Conservation (phyloP, 1,140 invertebrate genomes). For the Potamilus streckersoni region DNA sequence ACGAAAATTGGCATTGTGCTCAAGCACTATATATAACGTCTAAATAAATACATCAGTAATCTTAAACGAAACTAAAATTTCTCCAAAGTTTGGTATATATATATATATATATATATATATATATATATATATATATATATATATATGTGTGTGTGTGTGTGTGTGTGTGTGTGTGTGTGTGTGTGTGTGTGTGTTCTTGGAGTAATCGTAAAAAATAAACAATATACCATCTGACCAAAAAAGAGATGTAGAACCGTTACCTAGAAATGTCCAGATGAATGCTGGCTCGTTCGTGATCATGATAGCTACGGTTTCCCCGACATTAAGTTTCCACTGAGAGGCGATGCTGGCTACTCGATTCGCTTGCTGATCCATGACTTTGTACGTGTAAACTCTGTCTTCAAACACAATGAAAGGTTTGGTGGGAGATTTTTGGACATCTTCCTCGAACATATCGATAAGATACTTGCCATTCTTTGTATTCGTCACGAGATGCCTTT, state of each 20-base stretch:
- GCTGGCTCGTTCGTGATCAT: conserved; percentile 54
- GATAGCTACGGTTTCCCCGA: conserved; percentile 50
- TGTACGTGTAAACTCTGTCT: conserved; percentile 46
- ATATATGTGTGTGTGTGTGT: too few species aligned
- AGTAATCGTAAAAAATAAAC: too few species aligned
- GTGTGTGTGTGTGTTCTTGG: too few species aligned
- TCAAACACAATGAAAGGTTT: conserved; percentile 54
- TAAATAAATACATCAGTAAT: too few species aligned
- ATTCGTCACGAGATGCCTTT: conserved; percentile 5
- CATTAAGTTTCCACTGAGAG: conserved; percentile 32
- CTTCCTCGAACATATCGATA: conserved; percentile 53
- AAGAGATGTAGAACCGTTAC: conserved; percentile 26
- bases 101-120: too few species aligned
- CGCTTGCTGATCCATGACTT: conserved; percentile 49
- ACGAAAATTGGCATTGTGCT: too few species aligned
- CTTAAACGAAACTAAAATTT: too few species aligned
- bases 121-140: too few species aligned
- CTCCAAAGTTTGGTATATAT: too few species aligned
- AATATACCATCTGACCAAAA: too few species aligned
- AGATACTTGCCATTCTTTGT: conserved; percentile 23
- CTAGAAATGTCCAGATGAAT: conserved; percentile 60
- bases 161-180: too few species aligned
- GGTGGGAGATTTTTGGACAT: conserved; percentile 32
- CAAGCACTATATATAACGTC: too few species aligned
- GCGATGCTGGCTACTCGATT: conserved; percentile 52